Percentiles rank a stretch among this genome's conserved stretches.
These are phyloP conservation scores for Nemapogon koenigi DNA, from an alignment of 2,888 invertebrate genomes.

Conservation along the genomic window DNA sequence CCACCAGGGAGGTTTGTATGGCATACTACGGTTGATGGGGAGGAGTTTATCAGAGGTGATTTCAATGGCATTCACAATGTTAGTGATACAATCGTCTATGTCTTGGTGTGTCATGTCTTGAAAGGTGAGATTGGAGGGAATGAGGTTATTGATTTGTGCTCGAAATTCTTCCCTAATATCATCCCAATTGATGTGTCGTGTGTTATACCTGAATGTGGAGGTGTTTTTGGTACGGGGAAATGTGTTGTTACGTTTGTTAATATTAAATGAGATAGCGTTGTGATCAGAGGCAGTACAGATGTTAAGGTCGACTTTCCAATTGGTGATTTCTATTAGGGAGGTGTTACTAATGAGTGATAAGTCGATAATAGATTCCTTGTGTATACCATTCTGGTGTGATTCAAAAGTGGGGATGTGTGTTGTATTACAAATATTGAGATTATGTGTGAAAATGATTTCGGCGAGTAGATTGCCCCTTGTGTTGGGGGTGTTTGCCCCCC, in stretches of 20 bases:
- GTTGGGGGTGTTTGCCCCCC: conserved; percentile 11
- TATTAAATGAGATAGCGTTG: conserved; percentile 17
- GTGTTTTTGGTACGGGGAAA: no score
- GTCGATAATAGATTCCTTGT: no score
- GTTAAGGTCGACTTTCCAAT: conserved; percentile 14
- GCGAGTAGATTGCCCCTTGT: conserved; percentile 5
- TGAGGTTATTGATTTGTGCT: neutral
- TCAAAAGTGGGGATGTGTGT: conserved; percentile 15
- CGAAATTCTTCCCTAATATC: neutral
- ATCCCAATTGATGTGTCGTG: no score
- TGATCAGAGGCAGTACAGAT: conserved; percentile 13
- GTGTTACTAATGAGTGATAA: no score
- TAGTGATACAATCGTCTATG: neutral
- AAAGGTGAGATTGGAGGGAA: neutral
- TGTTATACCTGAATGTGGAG: no score
- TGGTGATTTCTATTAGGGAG: no score
- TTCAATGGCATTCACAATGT: neutral
- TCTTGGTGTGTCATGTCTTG: neutral
- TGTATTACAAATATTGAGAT: conserved; percentile 14
- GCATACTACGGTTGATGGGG: neutral
- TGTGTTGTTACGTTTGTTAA: conserved; percentile 9
- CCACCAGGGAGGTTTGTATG: neutral
- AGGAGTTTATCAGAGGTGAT: neutral
- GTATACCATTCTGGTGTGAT: neutral
- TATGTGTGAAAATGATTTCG: conserved; percentile 6